These are phyloP conservation scores for Connochaetes taurinus DNA, from an alignment of 2,113 vertebrate species.

Conservation along the genomic window DNA sequence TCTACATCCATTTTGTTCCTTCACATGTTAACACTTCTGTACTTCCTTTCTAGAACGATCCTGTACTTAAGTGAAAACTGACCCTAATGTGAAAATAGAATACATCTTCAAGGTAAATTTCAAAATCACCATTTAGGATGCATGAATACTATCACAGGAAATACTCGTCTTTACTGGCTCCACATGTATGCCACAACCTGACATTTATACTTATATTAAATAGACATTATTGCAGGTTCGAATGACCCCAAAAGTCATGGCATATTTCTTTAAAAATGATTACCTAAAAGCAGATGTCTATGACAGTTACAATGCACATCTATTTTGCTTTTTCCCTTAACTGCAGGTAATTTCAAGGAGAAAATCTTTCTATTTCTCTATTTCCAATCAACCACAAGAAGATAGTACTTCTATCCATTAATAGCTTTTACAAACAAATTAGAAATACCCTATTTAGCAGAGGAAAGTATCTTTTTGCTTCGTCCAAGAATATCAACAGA, in stretches of 20 bases:
- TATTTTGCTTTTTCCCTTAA: background rate
- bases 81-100: constrained; percentile 46
- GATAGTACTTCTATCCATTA: background rate
- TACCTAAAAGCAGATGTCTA: constrained; percentile 59
- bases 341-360: background rate
- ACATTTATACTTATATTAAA: constrained; percentile 39
- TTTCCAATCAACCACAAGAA: background rate
- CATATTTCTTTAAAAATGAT: constrained; percentile 53
- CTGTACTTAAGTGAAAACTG: constrained; percentile 39
- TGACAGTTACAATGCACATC: constrained; percentile 5
- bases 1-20: background rate
- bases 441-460: background rate
- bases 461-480: background rate
- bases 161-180: constrained; percentile 34
- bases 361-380: background rate
- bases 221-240: constrained; percentile 21
- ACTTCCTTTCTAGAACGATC: constrained; percentile 18
- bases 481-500: background rate
- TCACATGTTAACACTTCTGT: constrained; percentile 42
- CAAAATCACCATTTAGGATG: constrained; percentile 53
- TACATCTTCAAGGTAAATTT: constrained; percentile 39
- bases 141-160: constrained; percentile 23
- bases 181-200: constrained; percentile 29
- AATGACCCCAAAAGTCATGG: constrained; percentile 23
- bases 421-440: constrained; percentile 24